A percentile compares a stretch with the other conserved stretches of the same genome.
Evolutionary conservation across 2,888 invertebrate species (phyloP).

Genomic region (Apotomis betuletana): DNA sequence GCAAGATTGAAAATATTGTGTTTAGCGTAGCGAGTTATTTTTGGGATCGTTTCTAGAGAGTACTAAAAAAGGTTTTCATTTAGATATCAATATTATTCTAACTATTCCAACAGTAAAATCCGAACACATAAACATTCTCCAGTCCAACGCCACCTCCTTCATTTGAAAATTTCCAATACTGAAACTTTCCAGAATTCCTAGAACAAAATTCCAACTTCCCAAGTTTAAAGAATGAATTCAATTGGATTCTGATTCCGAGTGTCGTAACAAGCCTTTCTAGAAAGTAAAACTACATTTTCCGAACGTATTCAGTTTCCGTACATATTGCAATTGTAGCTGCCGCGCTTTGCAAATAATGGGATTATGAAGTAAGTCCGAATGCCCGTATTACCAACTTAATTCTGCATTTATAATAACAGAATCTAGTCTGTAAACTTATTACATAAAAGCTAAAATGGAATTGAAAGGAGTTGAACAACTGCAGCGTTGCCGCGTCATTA

Average conservation of each 20-base stretch:
- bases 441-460: conserved; percentile 50
- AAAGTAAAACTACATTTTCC: conserved; percentile 50
- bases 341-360: conserved; percentile 56
- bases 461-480: conserved; percentile 44
- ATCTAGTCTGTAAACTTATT: conserved; percentile 43
- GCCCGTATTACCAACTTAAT: conserved; percentile 52
- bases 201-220: conserved; percentile 22
- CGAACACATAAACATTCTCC: not conserved
- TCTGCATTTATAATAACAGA: conserved; percentile 39
- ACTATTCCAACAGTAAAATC: not conserved
- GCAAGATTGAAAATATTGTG: no score
- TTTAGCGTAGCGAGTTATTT: no score
- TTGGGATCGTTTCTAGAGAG: no score
- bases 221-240: conserved; percentile 28
- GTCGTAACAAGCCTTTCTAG: conserved; percentile 43
- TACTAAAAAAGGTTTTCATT: no score
- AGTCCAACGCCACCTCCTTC: not conserved
- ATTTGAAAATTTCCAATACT: conserved; percentile 17
- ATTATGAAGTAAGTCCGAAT: conserved; percentile 57
- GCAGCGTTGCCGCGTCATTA: conserved; percentile 45
- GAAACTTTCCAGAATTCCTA: conserved; percentile 5
- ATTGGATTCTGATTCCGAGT: conserved; percentile 7
- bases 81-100: no score
- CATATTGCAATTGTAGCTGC: conserved; percentile 50
- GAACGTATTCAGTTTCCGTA: conserved; percentile 43